Evolutionary conservation across 2,113 vertebrate species (phyloP).

Genomic region (Dendropsophus ebraccatus): DNA sequence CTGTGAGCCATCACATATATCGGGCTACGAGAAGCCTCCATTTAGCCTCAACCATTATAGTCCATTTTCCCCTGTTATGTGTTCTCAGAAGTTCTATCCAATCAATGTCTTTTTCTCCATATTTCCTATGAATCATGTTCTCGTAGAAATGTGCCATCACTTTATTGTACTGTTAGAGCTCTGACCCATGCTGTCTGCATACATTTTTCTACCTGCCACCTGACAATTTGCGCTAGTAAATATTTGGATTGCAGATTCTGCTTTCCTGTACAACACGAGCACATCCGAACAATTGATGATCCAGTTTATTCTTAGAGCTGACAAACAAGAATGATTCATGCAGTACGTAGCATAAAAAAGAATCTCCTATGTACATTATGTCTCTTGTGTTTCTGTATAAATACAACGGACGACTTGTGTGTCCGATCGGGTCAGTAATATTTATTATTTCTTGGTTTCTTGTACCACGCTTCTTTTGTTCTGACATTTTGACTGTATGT

Average conservation of each 20-base stretch:
- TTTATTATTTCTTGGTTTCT: not conserved
- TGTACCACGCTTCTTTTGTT: not conserved
- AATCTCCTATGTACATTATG: not conserved
- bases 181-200: not conserved
- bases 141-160: not conserved
- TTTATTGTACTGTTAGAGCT: not conserved
- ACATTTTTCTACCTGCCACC: not conserved
- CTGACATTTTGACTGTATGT: slow-evolving; percentile 41
- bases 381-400: not conserved
- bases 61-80: not conserved
- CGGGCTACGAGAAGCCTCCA: too few relatives aligned
- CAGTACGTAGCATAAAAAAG: not conserved
- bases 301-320: not conserved
- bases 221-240: not conserved
- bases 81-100: not conserved
- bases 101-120: not conserved
- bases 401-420: slow-evolving; percentile 4
- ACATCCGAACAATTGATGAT: not conserved
- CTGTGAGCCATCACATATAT: too few relatives aligned
- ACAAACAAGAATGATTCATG: not conserved
- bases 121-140: not conserved
- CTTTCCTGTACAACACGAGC: not conserved
- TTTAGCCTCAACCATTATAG: not conserved
- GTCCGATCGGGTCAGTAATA: not conserved
- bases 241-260: not conserved